Evolutionary conservation across 2,888 invertebrate genomes (phyloP).

Genomic region (Morinoia aosen): DNA sequence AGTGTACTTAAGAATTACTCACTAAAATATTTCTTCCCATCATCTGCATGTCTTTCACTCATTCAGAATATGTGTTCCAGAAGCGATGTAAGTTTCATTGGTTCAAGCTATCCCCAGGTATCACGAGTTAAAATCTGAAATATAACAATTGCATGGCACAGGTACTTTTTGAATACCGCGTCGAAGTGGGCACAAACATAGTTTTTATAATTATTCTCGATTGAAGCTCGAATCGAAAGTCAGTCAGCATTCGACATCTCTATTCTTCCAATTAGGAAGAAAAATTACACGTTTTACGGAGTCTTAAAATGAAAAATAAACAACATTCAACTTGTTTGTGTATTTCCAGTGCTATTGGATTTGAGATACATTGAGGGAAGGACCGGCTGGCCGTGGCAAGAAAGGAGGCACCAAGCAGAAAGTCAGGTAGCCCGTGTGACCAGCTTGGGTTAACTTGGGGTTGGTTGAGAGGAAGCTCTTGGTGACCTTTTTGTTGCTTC

Average conservation of each 20-base stretch:
- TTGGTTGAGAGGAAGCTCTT: background rate
- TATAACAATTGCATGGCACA: background rate
- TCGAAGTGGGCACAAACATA: background rate
- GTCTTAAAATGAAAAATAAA: background rate
- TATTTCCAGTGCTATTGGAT: background rate
- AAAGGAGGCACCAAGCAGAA: conserved; percentile 84
- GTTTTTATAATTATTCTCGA: background rate
- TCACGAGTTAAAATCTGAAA: background rate
- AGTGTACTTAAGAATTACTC: background rate
- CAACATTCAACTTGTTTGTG: background rate
- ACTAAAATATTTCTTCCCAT: too few species aligned
- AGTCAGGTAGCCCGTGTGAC: conserved; percentile 97
- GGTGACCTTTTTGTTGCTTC: background rate
- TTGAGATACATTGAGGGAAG: background rate
- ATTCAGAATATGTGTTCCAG: background rate
- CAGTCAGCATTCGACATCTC: background rate
- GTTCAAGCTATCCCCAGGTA: background rate
- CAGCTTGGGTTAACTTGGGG: conserved; percentile 71
- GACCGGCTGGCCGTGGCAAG: conserved; percentile 28
- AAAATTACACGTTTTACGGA: background rate
- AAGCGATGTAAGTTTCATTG: background rate
- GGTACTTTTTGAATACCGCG: background rate
- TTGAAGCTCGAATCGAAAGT: background rate
- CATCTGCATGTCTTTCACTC: too few species aligned
- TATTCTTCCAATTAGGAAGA: background rate